Percentiles rank a stretch among this genome's conserved stretches.
These are phyloP conservation scores for Morelia viridis DNA, from an alignment of 2,797 vertebrate species.

Conservation along the genomic window DNA sequence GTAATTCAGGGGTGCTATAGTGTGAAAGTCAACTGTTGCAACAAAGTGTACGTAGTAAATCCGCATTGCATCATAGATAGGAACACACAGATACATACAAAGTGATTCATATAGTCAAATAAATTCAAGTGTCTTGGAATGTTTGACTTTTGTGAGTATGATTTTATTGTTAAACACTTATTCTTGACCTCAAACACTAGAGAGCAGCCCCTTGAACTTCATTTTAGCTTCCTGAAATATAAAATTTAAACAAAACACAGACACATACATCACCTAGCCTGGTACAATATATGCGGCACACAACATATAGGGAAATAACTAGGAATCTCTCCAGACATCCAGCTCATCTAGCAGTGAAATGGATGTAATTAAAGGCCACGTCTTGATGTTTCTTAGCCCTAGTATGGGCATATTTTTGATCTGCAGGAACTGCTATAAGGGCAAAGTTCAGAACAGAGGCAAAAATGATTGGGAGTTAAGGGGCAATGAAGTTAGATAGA, in stretches of 20 bases:
- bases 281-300: background rate
- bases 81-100: background rate
- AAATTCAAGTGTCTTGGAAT: background rate
- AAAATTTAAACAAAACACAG: background rate
- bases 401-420: background rate
- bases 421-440: background rate
- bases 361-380: background rate
- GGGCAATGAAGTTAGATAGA: background rate
- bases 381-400: background rate
- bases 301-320: background rate
- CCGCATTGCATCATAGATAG: background rate
- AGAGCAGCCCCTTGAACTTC: background rate
- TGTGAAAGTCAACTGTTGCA: background rate
- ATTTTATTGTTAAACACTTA: background rate
- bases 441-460: background rate
- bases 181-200: background rate
- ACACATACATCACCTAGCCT: background rate
- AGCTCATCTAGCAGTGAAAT: background rate
- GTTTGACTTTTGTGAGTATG: background rate
- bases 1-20: background rate
- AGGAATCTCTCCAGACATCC: background rate
- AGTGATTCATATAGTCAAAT: background rate
- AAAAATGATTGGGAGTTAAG: background rate
- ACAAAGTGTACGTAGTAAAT: background rate
- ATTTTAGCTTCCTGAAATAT: background rate